Evolutionary conservation across 1,140 invertebrate genomes (phyloP).

Genomic region (Scaptomyza pallida): DNA sequence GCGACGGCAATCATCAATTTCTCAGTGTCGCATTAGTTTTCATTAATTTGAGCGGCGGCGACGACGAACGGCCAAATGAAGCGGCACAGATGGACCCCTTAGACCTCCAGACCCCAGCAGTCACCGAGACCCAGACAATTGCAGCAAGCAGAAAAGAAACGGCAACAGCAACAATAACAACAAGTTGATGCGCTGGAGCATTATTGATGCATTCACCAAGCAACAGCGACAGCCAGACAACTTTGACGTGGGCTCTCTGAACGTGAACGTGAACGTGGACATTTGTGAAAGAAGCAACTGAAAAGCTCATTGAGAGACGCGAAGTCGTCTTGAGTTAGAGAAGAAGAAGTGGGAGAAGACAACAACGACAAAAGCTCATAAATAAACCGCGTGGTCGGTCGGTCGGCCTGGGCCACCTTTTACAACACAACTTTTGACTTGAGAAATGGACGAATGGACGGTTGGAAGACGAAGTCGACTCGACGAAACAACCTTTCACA

Average conservation of each 20-base stretch:
- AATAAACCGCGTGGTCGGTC: constrained; percentile 61
- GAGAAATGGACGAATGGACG: background rate
- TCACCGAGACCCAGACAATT: constrained; percentile 44
- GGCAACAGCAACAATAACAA: constrained; percentile 41
- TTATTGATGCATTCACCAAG: constrained; percentile 78
- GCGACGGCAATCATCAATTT: constrained; percentile 78
- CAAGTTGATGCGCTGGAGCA: constrained; percentile 70
- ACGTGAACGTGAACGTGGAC: constrained; percentile 42
- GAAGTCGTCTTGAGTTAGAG: background rate
- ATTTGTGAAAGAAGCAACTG: background rate
- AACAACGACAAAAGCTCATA: constrained; percentile 73
- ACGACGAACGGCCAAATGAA: constrained; percentile 37
- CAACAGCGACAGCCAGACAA: constrained; percentile 69
- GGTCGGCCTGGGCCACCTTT: constrained; percentile 50
- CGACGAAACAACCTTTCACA: constrained; percentile 42
- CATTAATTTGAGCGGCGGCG: constrained; percentile 76
- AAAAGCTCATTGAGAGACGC: background rate
- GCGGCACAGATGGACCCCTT: constrained; percentile 69
- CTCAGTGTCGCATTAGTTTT: constrained; percentile 82
- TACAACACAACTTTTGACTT: constrained; percentile 12
- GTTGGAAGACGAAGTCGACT: background rate
- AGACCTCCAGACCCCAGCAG: constrained; percentile 3
- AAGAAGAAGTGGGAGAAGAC: background rate
- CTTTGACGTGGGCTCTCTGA: constrained; percentile 55
- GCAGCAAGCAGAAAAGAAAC: constrained; percentile 39